Evolutionary conservation across 2,113 vertebrate genomes (phyloP).

Genomic region (Pseudorhombus dupliciocellatus): DNA sequence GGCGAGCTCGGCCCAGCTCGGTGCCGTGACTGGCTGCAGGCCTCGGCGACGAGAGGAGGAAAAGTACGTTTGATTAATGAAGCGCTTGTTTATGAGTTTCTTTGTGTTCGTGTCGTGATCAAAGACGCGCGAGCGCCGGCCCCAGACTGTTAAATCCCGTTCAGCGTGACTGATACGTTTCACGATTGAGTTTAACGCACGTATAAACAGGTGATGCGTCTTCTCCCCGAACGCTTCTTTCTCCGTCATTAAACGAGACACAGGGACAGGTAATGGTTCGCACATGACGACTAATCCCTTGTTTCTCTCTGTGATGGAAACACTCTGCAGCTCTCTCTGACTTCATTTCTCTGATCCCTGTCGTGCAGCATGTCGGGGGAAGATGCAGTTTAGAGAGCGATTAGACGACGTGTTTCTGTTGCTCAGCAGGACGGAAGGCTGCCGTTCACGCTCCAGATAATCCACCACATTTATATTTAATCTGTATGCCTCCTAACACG

Average conservation of each 20-base stretch:
- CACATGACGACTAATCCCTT: constrained; percentile 39
- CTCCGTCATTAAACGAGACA: constrained; percentile 21
- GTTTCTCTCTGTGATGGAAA: constrained; percentile 45
- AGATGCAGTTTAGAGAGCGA: constrained; percentile 45
- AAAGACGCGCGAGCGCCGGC: constrained; percentile 15
- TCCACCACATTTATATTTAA: background rate
- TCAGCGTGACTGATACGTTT: constrained; percentile 2
- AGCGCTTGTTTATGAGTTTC: background rate
- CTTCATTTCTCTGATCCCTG: constrained; percentile 2
- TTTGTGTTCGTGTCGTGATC: constrained; percentile 21
- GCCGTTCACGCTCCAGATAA: constrained; percentile 38
- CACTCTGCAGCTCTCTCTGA: constrained; percentile 26
- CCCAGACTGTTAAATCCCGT: background rate
- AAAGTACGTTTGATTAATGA: background rate
- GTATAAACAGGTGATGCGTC: constrained; percentile 12
- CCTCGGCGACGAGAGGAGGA: constrained; percentile 4
- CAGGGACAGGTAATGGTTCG: constrained; percentile 33
- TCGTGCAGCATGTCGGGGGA: constrained; percentile 14
- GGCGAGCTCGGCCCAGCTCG: constrained; percentile 11
- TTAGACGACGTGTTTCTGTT: constrained; percentile 36
- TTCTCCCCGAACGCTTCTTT: constrained; percentile 19
- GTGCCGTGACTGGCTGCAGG: constrained; percentile 44
- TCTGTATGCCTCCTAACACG: constrained; percentile 13
- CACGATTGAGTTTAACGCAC: background rate
- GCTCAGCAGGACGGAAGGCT: constrained; percentile 11